Conservation (phyloP, 2,797 vertebrate species). For the Cuniculus paca region DNA sequence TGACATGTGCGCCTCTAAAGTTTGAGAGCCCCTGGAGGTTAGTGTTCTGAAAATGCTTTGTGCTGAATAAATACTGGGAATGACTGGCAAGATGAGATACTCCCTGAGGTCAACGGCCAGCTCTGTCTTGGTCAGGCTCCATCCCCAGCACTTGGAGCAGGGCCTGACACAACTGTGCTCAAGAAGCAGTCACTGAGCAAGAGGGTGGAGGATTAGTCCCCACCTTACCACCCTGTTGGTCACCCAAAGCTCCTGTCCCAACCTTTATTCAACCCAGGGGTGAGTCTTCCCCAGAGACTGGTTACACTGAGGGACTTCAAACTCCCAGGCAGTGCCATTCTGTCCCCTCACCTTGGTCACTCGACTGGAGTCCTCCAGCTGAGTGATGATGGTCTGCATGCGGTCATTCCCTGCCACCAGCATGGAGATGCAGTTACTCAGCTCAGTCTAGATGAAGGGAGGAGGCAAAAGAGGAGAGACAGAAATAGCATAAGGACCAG, state of each 20-base stretch:
- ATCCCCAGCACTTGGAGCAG: background rate
- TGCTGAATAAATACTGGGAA: background rate
- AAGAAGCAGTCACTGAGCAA: background rate
- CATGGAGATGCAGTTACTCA: conserved; percentile 96
- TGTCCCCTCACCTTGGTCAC: conserved; percentile 90
- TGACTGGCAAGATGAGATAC: accelerated
- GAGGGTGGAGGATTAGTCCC: background rate
- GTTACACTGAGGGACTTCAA: background rate
- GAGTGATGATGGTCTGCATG: conserved; percentile 94
- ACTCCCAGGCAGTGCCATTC: background rate
- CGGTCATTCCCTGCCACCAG: conserved; percentile 95
- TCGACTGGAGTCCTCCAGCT: conserved; percentile 95
- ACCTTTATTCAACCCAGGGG: background rate
- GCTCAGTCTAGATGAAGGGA: conserved; percentile 88
- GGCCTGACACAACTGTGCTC: background rate
- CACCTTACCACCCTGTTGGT: background rate
- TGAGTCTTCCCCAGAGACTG: background rate
- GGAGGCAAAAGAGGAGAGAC: background rate
- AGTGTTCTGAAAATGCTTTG: background rate
- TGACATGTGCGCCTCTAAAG: background rate
- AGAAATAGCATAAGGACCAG: conserved; percentile 64
- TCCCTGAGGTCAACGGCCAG: background rate
- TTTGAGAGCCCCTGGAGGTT: background rate
- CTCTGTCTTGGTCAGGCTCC: background rate
- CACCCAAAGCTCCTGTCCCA: background rate